These are phyloP conservation scores for Ormyrus rosae DNA, from an alignment of 2,888 invertebrate genomes.

Conservation along the genomic window DNA sequence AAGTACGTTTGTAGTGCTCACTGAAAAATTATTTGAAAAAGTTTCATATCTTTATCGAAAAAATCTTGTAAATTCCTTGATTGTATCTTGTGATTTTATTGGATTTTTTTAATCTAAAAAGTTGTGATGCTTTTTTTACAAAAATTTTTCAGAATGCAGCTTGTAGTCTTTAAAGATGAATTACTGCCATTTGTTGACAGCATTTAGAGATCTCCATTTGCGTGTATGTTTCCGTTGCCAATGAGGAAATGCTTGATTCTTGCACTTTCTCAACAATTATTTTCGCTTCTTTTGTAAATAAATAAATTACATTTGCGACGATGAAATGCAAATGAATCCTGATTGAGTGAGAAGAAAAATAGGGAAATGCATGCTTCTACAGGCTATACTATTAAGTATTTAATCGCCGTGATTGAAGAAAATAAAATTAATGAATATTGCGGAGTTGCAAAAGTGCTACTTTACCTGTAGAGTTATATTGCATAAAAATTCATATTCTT, in stretches of 20 bases:
- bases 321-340: slow-evolving; percentile 19
- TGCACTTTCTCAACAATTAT: neutral
- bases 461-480: slow-evolving; percentile 47
- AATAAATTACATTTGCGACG: slow-evolving; percentile 12
- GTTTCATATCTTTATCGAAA: slow-evolving; percentile 11
- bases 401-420: slow-evolving; percentile 26
- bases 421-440: slow-evolving; percentile 1
- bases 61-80: neutral
- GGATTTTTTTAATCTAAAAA: too few species aligned
- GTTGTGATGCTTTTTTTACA: slow-evolving; percentile 1
- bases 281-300: slow-evolving; percentile 49
- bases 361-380: slow-evolving; percentile 43
- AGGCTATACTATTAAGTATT: slow-evolving; percentile 31
- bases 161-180: slow-evolving; percentile 37
- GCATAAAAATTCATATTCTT: slow-evolving; percentile 44
- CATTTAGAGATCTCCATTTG: slow-evolving; percentile 38
- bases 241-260: neutral
- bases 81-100: too few species aligned
- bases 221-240: slow-evolving; percentile 1
- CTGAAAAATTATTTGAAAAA: slow-evolving; percentile 9
- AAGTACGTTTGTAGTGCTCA: slow-evolving; percentile 1
- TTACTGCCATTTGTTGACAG: slow-evolving; percentile 53
- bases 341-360: slow-evolving; percentile 28
- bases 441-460: slow-evolving; percentile 46
- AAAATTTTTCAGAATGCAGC: slow-evolving; percentile 12